phyloP scores from a whole-genome alignment of 2,888 invertebrate species.

The Leptinotarsa rubiginosa region DNA sequence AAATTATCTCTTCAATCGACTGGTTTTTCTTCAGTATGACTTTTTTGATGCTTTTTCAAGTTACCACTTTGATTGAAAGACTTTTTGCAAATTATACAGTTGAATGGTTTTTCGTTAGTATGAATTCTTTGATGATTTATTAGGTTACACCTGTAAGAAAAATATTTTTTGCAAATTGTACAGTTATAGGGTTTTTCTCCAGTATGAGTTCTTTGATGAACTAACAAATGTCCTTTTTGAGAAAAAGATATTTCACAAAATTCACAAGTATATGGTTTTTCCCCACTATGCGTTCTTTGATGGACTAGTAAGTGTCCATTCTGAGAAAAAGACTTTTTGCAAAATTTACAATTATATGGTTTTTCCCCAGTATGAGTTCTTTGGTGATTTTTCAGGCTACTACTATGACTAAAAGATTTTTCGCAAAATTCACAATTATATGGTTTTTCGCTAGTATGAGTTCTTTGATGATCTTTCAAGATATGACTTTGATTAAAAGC shows the following conservation, averaged over 20 bases:
- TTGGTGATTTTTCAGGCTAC: too few species aligned
- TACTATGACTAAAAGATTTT: too few species aligned
- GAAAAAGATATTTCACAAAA: neutral
- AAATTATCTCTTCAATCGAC: too few species aligned
- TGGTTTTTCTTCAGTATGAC: slow-evolving; percentile 1
- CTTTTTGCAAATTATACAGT: too few species aligned
- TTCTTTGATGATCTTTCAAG: neutral
- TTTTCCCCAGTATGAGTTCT: neutral
- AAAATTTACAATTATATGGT: neutral
- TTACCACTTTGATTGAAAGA: too few species aligned
- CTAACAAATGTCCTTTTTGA: neutral
- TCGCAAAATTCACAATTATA: too few species aligned
- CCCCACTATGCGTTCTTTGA: neutral
- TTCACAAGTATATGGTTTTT: neutral
- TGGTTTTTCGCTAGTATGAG: too few species aligned
- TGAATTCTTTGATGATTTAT: too few species aligned
- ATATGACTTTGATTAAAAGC: neutral
- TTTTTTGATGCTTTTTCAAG: too few species aligned
- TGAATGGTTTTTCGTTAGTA: too few species aligned
- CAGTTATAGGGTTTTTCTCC: neutral
- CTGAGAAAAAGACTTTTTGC: neutral
- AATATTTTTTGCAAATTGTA: too few species aligned
- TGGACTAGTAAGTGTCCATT: neutral
- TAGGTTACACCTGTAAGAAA: too few species aligned
- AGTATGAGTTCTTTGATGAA: neutral